Evolutionary conservation across 2,797 vertebrate species (phyloP).

Genomic region (Tamandua tetradactyla): DNA sequence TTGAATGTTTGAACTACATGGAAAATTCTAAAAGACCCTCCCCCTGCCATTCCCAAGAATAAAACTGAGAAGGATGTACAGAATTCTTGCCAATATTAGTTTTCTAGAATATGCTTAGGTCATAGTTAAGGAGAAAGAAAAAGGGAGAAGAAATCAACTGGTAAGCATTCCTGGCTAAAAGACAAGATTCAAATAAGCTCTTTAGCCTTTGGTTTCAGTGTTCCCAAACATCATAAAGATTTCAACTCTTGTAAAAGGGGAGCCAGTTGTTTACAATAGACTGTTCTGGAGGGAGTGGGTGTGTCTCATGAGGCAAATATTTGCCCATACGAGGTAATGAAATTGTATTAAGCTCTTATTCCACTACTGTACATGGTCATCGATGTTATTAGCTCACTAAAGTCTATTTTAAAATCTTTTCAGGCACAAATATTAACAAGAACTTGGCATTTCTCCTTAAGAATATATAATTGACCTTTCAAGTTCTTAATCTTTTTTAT

Average conservation of each 20-base stretch:
- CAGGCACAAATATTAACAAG: conserved; percentile 73
- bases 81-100: conserved; percentile 58
- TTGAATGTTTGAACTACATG: neutral
- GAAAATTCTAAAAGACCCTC: conserved; percentile 13
- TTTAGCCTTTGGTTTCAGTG: conserved; percentile 71
- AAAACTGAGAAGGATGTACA: conserved; percentile 28
- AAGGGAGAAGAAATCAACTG: neutral
- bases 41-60: neutral
- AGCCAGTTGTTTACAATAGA: conserved; percentile 74
- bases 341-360: conserved; percentile 68
- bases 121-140: conserved; percentile 37
- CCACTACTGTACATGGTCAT: conserved; percentile 67
- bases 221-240: conserved; percentile 79
- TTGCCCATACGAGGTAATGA: conserved; percentile 79
- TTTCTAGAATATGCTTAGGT: conserved; percentile 71
- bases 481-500: conserved; percentile 77
- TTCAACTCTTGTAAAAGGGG: conserved; percentile 70
- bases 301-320: conserved; percentile 72
- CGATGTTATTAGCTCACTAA: conserved; percentile 68
- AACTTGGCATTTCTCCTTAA: conserved; percentile 74
- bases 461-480: conserved; percentile 79
- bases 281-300: conserved; percentile 68
- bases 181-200: conserved; percentile 74
- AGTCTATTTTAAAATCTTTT: conserved; percentile 75
- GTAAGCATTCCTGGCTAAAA: conserved; percentile 59